Evolutionary conservation across 2,113 vertebrate species (phyloP).

Genomic region (Panurus biarmicus): DNA sequence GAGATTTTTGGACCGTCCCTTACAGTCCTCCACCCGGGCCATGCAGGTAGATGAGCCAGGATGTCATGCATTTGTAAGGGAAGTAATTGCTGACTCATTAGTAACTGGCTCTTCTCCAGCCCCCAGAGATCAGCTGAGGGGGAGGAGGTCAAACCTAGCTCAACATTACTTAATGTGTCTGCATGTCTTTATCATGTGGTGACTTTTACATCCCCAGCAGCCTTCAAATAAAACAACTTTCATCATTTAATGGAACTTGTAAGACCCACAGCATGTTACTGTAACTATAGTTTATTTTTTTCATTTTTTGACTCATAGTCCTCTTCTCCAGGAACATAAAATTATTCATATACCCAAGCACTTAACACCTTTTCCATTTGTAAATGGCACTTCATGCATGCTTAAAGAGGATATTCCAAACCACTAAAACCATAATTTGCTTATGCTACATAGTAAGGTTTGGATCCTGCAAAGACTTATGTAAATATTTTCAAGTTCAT

Average conservation of each 20-base stretch:
- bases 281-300: not conserved
- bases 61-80: not conserved
- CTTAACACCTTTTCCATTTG: constrained; percentile 27
- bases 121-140: not conserved
- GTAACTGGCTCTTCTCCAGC: not conserved
- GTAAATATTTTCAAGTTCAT: not conserved
- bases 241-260: not conserved
- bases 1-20: too few relatives aligned
- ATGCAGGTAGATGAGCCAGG: not conserved
- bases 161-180: not conserved
- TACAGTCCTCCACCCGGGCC: rapidly evolving
- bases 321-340: constrained; percentile 17
- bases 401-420: constrained; percentile 8
- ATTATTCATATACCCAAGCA: constrained; percentile 30
- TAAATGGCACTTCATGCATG: constrained; percentile 19
- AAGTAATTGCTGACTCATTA: not conserved
- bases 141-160: not conserved
- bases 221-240: not conserved
- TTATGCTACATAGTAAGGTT: not conserved
- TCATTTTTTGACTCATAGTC: constrained; percentile 11
- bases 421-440: not conserved
- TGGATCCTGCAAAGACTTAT: not conserved
- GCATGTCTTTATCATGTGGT: not conserved
- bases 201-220: not conserved
- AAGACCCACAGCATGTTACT: not conserved